phyloP scores from a whole-genome alignment of 2,888 invertebrate species.

The Epirrhoe tristata region DNA sequence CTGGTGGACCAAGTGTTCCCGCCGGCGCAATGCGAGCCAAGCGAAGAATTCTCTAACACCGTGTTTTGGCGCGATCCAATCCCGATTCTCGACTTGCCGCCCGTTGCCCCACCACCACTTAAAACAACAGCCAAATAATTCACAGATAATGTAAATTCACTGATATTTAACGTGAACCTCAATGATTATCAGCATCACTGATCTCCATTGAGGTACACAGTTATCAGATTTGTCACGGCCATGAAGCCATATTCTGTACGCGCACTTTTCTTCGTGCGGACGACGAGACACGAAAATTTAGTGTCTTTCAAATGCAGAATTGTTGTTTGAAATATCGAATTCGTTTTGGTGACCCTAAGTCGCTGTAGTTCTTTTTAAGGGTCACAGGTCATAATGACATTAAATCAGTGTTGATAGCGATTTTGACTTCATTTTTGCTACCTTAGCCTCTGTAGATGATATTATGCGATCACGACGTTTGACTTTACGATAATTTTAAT shows the following conservation, averaged over 20 bases:
- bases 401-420: no score
- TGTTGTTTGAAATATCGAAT: not conserved
- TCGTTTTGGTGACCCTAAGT: not conserved
- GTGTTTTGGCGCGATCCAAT: conserved; percentile 97
- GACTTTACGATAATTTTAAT: not conserved
- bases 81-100: conserved; percentile 66
- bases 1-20: conserved; percentile 99
- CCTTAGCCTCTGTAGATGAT: not conserved
- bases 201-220: no score
- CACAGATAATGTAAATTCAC: not conserved
- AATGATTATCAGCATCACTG: not conserved
- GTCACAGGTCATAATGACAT: no score
- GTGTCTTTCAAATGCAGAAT: no score
- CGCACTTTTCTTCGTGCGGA: not conserved
- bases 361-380: no score
- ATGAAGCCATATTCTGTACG: not conserved
- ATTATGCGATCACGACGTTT: not conserved
- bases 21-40: conserved; percentile 87
- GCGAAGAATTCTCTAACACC: conserved; percentile 92
- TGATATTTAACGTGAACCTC: conserved; percentile 2
- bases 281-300: no score
- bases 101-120: conserved; percentile 47
- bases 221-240: not conserved
- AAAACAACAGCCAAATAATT: conserved; percentile 41
- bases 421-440: no score